A percentile compares a stretch with the other conserved stretches of the same genome.
These are phyloP conservation scores for Tetropium fuscum DNA, from an alignment of 2,888 invertebrate species.

Conservation along the genomic window DNA sequence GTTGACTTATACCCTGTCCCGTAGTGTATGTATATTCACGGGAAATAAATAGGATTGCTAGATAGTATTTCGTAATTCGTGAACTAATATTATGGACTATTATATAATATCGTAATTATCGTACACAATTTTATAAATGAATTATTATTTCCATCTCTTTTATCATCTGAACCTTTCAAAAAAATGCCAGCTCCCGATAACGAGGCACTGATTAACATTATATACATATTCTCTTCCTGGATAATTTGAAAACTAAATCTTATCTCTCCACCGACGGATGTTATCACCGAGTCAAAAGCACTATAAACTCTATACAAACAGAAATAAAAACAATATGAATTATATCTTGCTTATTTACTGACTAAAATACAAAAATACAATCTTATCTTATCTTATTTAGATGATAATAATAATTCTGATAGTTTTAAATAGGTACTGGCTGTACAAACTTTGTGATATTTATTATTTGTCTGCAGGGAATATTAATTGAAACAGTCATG, in stretches of 20 bases:
- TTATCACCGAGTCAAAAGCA: constrained; percentile 46
- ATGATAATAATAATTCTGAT: constrained; percentile 36
- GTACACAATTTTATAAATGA: no score
- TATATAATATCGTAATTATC: no score
- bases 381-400: constrained; percentile 41
- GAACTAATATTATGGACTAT: no score
- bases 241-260: constrained; percentile 11
- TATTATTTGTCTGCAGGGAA: constrained; percentile 7
- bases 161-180: no score
- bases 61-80: no score
- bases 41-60: no score
- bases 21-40: no score
- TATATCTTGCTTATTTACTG: constrained; percentile 48
- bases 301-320: constrained; percentile 40
- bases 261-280: constrained; percentile 18
- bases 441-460: constrained; percentile 5
- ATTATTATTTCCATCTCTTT: no score
- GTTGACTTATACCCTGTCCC: no score
- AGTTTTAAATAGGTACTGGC: constrained; percentile 31
- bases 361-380: constrained; percentile 51
- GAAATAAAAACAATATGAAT: constrained; percentile 36
- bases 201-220: not conserved
- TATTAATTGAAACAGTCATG: constrained; percentile 9
- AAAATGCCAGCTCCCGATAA: no score
- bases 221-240: constrained; percentile 2